Evolutionary conservation across 2,888 invertebrate genomes (phyloP).

Genomic region (Nowickia ferox): DNA sequence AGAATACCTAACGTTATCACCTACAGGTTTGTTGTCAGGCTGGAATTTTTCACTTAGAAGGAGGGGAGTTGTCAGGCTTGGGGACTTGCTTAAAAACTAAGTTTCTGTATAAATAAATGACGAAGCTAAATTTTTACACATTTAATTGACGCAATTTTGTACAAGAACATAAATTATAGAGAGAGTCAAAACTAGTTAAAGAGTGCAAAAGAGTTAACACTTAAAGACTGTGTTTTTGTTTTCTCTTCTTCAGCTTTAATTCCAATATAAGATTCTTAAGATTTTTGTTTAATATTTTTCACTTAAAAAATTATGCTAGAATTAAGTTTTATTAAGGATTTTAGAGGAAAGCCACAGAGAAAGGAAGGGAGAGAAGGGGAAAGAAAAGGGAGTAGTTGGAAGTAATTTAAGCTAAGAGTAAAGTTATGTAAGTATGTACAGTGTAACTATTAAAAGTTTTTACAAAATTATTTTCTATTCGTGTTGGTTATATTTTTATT

Average conservation of each 20-base stretch:
- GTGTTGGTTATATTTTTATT: constrained; percentile 25
- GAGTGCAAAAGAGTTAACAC: constrained; percentile 65
- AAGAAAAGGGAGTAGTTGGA: neutral
- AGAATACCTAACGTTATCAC: constrained; percentile 68
- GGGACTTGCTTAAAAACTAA: constrained; percentile 46
- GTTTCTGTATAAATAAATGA: constrained; percentile 4
- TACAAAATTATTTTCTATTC: constrained; percentile 40
- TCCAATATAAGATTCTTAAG: constrained; percentile 17
- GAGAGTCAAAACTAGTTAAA: constrained; percentile 67
- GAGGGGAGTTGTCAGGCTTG: neutral
- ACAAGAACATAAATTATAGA: constrained; percentile 73
- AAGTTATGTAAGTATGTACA: constrained; percentile 51
- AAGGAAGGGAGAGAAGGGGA: neutral
- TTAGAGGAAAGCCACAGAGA: neutral
- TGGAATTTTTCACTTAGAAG: constrained; percentile 12
- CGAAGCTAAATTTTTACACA: constrained; percentile 34
- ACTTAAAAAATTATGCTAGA: constrained; percentile 41
- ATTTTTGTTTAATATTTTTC: constrained; percentile 4
- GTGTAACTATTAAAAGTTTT: constrained; percentile 8
- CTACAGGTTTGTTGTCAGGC: constrained; percentile 58
- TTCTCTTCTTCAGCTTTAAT: constrained; percentile 58
- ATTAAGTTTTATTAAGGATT: constrained; percentile 10
- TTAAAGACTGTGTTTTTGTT: constrained; percentile 65
- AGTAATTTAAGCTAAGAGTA: constrained; percentile 5
- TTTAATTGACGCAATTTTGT: constrained; percentile 76